Evolutionary conservation across 1,140 invertebrate genomes (phyloP), one percentile per base, ranked within the genome.

Genomic region (Yoshiicerus persimilis): DNA sequence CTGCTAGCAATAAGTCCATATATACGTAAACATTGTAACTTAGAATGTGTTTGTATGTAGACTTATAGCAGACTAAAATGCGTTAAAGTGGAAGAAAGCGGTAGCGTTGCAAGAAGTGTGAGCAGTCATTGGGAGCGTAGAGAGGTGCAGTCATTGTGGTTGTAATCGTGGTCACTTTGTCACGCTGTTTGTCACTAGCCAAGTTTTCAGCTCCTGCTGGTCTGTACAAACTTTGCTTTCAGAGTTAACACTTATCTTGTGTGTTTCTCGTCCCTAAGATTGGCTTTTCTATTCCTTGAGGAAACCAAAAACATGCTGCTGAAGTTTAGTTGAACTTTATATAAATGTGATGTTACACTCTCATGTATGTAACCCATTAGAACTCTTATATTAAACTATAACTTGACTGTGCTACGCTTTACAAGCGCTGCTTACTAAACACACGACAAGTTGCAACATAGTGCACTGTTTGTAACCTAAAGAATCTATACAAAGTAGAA

Each of bases 151-250:
- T 34, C 75, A 36, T 70, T 80, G 75, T 80, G 75, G 75, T 80
- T 38, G 75, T 80, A 80, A 80, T 80, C 34, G 75, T 80, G 75
- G 75, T 80, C 75, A 80, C 75, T 80, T 80, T 80, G 75, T 80
- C 75, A 80, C 75, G 75, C 75, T 80, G 75, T 80, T 80, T 80
- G 75, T 80, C 75, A 80, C 75, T 80, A 80, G 30, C 75, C 75
- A 80, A 80, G 75, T 80, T 80, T 80, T 80, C 75, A 80, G 32
- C 75, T 80, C 75, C 75, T 80, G 75, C 75, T 80, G 75, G 75
- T 80, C 75, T 80, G 75, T 80, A 38, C 75, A 80, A 80, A 80
- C 75, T 80, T 80, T 32, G 75, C 75, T 80, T 80, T 80, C 75
- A 80, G 75, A 80, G 75, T 36, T 80, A 80, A 34, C 75, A 36